Evolutionary conservation across 2,888 invertebrate species (phyloP).

Genomic region (Crioceris asparagi): DNA sequence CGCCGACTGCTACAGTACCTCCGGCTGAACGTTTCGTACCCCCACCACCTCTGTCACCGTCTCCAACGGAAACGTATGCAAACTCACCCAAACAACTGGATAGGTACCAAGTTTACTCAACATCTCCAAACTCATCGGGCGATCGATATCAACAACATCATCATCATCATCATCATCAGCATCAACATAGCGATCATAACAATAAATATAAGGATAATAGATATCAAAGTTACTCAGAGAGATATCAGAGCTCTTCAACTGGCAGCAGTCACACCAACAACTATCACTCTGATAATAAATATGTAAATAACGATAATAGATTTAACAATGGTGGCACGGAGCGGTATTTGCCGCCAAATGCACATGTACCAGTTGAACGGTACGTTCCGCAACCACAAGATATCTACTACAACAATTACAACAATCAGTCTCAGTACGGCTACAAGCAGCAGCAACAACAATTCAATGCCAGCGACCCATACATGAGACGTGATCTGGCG

Average conservation of each 20-base stretch:
- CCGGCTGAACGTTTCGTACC: constrained; percentile 45
- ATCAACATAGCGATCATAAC: background rate
- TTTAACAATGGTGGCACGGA: constrained; percentile 27
- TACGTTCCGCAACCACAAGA: constrained; percentile 54
- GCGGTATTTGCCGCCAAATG: constrained; percentile 56
- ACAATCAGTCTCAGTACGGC: constrained; percentile 33
- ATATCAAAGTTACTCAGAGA: constrained; percentile 12
- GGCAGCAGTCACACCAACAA: no score
- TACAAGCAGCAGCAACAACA: no score
- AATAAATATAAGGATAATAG: constrained; percentile 20
- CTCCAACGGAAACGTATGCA: constrained; percentile 29
- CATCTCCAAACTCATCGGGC: no score
- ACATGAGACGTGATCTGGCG: constrained; percentile 47
- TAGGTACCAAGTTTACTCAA: constrained; percentile 27
- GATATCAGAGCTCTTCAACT: constrained; percentile 7
- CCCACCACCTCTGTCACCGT: constrained; percentile 36
- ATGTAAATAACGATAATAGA: constrained; percentile 23
- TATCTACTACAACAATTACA: constrained; percentile 48
- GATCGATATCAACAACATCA: constrained; percentile 1
- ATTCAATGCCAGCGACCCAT: constrained; percentile 42
- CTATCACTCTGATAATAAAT: constrained; percentile 14
- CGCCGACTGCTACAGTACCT: constrained; percentile 40
- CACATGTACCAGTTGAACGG: constrained; percentile 61
- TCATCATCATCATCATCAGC: constrained; percentile 14
- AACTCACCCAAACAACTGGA: constrained; percentile 32